Percentiles rank a stretch among this genome's conserved stretches.
These are phyloP conservation scores for Fregata magnificens DNA, from an alignment of 2,113 vertebrate species.

Conservation along the genomic window DNA sequence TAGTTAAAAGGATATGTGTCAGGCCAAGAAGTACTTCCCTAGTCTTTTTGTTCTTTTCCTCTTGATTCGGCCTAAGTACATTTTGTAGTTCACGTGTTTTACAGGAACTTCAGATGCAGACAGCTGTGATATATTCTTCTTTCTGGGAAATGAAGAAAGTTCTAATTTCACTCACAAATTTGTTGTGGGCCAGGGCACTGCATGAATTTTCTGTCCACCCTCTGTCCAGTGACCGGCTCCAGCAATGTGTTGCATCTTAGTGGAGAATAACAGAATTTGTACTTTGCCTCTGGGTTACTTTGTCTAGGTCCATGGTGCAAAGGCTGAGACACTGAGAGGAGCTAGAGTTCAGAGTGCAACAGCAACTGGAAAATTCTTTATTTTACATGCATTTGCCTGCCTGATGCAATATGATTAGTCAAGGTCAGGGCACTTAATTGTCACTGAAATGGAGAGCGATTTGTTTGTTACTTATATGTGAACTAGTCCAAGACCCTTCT, in stretches of 20 bases:
- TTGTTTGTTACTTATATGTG: slow-evolving; percentile 6
- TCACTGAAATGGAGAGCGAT: not conserved
- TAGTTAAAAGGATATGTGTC: not conserved
- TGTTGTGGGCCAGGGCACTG: not conserved
- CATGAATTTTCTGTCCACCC: not conserved
- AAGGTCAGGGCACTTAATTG: slow-evolving; percentile 16
- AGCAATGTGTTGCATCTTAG: not conserved
- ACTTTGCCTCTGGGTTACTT: not conserved
- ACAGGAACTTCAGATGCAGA: not conserved
- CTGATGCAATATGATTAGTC: not conserved
- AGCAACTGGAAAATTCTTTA: not conserved
- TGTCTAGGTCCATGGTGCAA: not conserved
- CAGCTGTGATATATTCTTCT: not conserved
- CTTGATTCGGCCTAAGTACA: not conserved
- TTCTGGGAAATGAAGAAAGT: not conserved
- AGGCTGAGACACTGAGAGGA: not conserved
- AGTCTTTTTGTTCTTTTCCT: not conserved
- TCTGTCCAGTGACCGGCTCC: not conserved
- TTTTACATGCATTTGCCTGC: not conserved
- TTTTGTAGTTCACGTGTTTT: not conserved
- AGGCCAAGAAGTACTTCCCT: not conserved
- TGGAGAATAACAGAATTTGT: not conserved
- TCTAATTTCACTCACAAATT: not conserved
- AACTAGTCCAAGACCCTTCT: not conserved
- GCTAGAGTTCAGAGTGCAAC: not conserved